Percentiles rank a stretch among this genome's conserved stretches.
These are phyloP conservation scores for Trialeurodes vaporariorum DNA, from an alignment of 1,140 invertebrate species.

Conservation along the genomic window DNA sequence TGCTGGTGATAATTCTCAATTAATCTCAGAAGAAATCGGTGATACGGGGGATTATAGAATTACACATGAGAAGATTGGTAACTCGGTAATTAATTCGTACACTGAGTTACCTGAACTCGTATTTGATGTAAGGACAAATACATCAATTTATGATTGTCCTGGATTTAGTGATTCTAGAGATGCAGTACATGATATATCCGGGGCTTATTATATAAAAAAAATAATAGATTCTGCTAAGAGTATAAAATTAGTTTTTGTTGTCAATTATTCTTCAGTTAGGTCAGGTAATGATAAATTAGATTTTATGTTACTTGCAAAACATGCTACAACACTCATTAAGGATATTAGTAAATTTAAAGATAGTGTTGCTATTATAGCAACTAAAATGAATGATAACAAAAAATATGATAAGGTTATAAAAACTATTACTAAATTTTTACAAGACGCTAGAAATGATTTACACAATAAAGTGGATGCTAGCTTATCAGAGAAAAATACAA, in stretches of 20 bases:
- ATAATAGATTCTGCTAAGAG: constrained; percentile 13
- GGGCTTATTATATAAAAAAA: constrained; percentile 20
- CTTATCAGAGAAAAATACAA: constrained; percentile 3
- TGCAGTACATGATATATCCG: constrained; percentile 19
- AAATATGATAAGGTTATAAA: background rate
- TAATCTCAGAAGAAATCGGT: constrained; percentile 7
- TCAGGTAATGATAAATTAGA: constrained; percentile 16
- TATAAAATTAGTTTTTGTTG: constrained; percentile 20
- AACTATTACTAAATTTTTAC: constrained; percentile 7
- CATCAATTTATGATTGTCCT: constrained; percentile 20
- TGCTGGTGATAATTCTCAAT: constrained; percentile 12
- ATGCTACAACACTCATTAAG: constrained; percentile 13
- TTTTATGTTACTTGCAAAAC: constrained; percentile 16
- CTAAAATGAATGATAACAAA: constrained; percentile 18
- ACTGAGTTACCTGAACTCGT: constrained; percentile 4
- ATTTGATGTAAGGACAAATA: constrained; percentile 9
- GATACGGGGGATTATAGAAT: constrained; percentile 9
- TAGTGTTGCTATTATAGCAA: constrained; percentile 17
- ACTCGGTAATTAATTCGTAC: background rate
- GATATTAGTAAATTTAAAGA: constrained; percentile 16
- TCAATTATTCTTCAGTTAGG: constrained; percentile 16
- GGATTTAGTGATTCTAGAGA: constrained; percentile 23
- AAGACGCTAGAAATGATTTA: background rate
- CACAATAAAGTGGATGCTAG: background rate
- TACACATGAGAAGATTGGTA: constrained; percentile 8